These are phyloP conservation scores for Eolophus roseicapilla DNA, from an alignment of 2,113 vertebrate genomes.

Conservation along the genomic window DNA sequence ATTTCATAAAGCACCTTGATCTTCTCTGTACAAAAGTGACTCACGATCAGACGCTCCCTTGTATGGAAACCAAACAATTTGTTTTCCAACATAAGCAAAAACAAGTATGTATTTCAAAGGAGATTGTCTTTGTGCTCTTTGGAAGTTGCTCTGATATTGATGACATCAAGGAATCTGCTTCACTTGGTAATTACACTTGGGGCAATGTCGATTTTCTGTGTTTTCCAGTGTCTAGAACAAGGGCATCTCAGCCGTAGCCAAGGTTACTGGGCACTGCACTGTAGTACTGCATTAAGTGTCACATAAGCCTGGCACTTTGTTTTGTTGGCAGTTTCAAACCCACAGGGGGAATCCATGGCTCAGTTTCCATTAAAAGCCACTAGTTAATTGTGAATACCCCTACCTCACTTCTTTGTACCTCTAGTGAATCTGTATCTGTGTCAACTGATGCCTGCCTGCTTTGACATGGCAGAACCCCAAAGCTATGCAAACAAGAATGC, in stretches of 20 bases:
- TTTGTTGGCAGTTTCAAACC: neutral
- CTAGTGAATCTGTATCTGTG: neutral
- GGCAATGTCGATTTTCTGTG: neutral
- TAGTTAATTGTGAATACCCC: neutral
- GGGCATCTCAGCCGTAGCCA: neutral
- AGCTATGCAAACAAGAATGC: neutral
- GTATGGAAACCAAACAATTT: neutral
- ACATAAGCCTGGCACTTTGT: neutral
- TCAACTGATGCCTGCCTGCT: neutral
- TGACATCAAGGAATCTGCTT: neutral
- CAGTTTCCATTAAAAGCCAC: neutral
- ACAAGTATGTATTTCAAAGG: neutral
- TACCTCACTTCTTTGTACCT: neutral
- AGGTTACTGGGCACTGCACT: neutral
- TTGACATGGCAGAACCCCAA: neutral
- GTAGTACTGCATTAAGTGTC: neutral
- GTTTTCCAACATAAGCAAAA: neutral
- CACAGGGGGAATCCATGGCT: neutral
- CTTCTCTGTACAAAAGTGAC: neutral
- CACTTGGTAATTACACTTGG: rapidly evolving
- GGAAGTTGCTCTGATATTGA: neutral
- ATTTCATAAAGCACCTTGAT: neutral
- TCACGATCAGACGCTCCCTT: neutral
- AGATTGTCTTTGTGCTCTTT: neutral
- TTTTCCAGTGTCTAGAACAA: neutral